Evolutionary conservation across 2,113 vertebrate species (phyloP).

Genomic region (Phaethon lepturus): DNA sequence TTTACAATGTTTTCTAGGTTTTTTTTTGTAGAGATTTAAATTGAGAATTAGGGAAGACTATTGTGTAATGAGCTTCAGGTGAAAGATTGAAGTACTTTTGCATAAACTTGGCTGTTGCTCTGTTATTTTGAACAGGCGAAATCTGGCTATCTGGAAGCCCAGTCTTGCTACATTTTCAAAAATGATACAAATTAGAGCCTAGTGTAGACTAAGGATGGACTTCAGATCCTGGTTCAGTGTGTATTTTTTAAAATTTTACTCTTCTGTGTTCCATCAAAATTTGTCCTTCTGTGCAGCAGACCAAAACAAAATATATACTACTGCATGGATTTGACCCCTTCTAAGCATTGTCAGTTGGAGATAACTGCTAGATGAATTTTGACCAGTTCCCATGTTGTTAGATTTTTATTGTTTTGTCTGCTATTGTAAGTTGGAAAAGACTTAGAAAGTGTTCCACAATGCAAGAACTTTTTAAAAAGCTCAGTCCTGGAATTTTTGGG

Average conservation of each 20-base stretch:
- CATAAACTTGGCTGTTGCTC: no score
- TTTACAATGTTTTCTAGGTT: not conserved
- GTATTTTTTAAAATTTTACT: not conserved
- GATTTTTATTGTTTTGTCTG: not conserved
- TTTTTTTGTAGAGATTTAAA: not conserved
- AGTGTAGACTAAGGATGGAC: no score
- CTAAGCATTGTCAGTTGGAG: not conserved
- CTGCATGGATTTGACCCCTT: not conserved
- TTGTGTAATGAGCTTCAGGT: not conserved
- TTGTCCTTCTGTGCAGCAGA: not conserved
- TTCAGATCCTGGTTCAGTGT: not conserved
- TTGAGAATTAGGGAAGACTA: not conserved
- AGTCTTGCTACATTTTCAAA: not conserved
- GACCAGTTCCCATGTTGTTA: fast-evolving
- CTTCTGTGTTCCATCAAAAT: not conserved
- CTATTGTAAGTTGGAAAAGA: not conserved
- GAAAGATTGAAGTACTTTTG: not conserved
- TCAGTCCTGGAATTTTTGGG: fast-evolving
- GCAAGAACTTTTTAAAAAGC: not conserved
- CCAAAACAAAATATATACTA: not conserved
- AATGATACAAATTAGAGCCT: not conserved
- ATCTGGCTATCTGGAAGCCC: not conserved
- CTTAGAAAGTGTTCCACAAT: not conserved
- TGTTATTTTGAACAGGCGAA: not conserved
- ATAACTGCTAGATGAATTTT: not conserved